Conservation (phyloP, 2,113 vertebrate genomes). For the Ariopsis seemanni region DNA sequence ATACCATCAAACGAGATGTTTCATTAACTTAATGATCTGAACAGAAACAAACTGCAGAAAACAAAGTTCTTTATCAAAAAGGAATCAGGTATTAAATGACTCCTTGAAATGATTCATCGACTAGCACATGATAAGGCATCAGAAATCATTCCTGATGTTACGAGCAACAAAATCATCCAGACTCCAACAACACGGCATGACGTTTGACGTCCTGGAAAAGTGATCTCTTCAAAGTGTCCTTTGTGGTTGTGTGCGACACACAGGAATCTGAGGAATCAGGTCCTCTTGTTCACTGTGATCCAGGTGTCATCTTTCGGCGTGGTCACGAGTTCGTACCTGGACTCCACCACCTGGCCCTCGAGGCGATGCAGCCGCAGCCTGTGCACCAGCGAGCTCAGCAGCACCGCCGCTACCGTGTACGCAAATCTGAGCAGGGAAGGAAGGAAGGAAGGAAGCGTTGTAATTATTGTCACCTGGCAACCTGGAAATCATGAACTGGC, state of each 20-base stretch:
- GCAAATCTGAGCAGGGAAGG: constrained; percentile 78
- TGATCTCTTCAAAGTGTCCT: background rate
- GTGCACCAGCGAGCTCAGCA: constrained; percentile 83
- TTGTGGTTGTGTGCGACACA: background rate
- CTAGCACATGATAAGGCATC: background rate
- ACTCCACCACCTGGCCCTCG: constrained; percentile 84
- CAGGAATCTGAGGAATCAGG: constrained; percentile 56
- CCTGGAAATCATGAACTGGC: background rate
- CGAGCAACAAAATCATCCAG: background rate
- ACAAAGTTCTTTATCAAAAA: background rate
- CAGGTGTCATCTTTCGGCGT: constrained; percentile 92
- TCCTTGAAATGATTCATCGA: background rate
- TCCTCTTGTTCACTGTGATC: constrained; percentile 86
- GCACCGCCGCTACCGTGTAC: constrained; percentile 82
- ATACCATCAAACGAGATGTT: background rate
- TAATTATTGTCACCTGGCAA: background rate
- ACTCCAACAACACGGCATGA: background rate
- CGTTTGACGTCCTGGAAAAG: background rate
- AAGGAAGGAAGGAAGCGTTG: background rate
- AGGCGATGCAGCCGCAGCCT: constrained; percentile 78
- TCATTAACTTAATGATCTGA: background rate
- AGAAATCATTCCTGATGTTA: background rate
- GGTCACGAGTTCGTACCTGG: constrained; percentile 89
- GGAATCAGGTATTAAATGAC: background rate
- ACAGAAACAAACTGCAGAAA: background rate